Evolutionary conservation across 1,140 invertebrate genomes (phyloP).

Genomic region (Rhagoletis zephyria): DNA sequence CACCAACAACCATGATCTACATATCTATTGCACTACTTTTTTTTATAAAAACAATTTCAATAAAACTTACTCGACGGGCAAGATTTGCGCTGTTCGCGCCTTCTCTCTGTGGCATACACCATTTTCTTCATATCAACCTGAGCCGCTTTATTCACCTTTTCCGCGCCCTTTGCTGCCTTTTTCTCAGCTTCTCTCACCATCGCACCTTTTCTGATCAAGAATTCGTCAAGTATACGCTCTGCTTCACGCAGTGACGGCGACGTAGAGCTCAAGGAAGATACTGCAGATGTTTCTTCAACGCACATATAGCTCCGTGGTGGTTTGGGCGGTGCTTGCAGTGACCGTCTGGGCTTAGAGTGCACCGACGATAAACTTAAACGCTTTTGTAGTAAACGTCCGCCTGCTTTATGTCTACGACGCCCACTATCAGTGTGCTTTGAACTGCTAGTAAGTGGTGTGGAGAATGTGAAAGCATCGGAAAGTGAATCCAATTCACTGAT

Average conservation of each 20-base stretch:
- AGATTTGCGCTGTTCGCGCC: slow-evolving; percentile 61
- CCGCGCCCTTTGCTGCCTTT: background rate
- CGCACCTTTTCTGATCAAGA: slow-evolving; percentile 64
- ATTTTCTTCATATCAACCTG: slow-evolving; percentile 10
- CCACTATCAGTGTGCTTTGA: slow-evolving; percentile 36
- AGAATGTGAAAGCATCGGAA: slow-evolving; percentile 50
- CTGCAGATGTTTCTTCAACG: slow-evolving; percentile 62
- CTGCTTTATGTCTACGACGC: slow-evolving; percentile 51
- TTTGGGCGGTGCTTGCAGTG: slow-evolving; percentile 64
- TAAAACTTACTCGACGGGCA: slow-evolving; percentile 67
- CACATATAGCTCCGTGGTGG: slow-evolving; percentile 64
- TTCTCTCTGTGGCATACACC: background rate
- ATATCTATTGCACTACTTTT: slow-evolving; percentile 39
- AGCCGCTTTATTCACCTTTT: background rate
- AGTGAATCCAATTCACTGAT: slow-evolving; percentile 63
- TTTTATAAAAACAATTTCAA: background rate
- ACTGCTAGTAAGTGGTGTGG: background rate
- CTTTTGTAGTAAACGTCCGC: slow-evolving; percentile 65
- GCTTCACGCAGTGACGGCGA: slow-evolving; percentile 66
- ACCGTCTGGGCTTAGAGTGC: slow-evolving; percentile 61
- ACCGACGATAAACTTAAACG: slow-evolving; percentile 62
- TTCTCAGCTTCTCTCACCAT: slow-evolving; percentile 55
- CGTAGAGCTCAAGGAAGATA: slow-evolving; percentile 63
- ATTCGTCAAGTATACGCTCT: slow-evolving; percentile 67
- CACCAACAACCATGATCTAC: slow-evolving; percentile 4